Base-by-base conservation (phyloP, 2,888 invertebrate genomes). In the Andricus curvator region DNA sequence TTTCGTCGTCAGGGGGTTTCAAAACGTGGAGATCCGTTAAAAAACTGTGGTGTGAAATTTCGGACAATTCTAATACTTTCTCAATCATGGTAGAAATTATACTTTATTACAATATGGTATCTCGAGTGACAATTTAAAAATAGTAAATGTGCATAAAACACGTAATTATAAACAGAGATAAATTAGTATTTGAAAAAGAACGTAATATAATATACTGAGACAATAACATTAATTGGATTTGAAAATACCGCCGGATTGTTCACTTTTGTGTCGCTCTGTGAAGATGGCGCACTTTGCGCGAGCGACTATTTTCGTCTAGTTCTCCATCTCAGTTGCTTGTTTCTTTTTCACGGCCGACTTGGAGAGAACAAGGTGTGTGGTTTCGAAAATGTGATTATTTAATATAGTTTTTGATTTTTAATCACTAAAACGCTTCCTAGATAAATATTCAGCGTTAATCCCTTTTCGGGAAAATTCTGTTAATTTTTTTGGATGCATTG, bases 351-450 rank as follows among this genome's bases (percentile, higher is more conserved):
- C 56, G 74, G 74, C 33, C 11, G 56, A 33, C n/a, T 74, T 33
- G 29, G 51, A 56, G 56, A n/a, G 33, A 74, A 51, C 74, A 74
- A 74, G 74, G 74, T 74, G 74, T 33, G 74, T 56, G 74, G 9
- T 56, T 74, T 56, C 33, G 5, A 20, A 74, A 74, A 74, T 17
- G 20, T 74, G n/a, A 74, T 74, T 56, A 56, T 17, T 56, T n/a
- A 5, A 33, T 51, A 29, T 74, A 51, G 33, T 33, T 56, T 33
- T 20, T 8, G 20, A 33, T 74, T 11, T 56, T 56, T 13, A 56
- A 56, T 51, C 11, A n/a, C 4, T 13, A 74, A 56, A 74, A 74
- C 56, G 51, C 20, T 74, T 74, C 20, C 51, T 33, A 33, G 4
- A 48, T 13, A 33, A 29, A 33, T 74, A 74, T 33, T 74, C 13